Evolutionary conservation across 2,888 invertebrate species (phyloP).

Genomic region (Agriotes lineatus): DNA sequence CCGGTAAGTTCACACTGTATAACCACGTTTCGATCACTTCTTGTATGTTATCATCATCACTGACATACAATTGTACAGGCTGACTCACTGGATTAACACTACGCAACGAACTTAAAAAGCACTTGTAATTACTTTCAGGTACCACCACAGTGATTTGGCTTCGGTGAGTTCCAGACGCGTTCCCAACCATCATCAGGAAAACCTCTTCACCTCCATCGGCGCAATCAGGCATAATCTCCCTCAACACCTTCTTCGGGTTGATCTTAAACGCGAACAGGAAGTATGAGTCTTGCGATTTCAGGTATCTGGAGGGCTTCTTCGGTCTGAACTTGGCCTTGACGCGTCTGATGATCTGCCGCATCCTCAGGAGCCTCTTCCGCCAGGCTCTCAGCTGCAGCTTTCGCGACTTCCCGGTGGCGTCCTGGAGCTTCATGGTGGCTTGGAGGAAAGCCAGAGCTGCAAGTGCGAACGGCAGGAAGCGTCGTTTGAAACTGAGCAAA

Average conservation of each 20-base stretch:
- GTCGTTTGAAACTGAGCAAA: conserved; percentile 46
- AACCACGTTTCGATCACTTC: conserved; percentile 8
- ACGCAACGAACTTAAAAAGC: neutral
- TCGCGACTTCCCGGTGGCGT: neutral
- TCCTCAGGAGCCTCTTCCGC: neutral
- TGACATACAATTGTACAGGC: conserved; percentile 2
- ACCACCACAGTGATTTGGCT: conserved; percentile 7
- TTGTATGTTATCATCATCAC: conserved; percentile 6
- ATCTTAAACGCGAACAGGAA: conserved; percentile 3
- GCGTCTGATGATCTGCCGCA: neutral
- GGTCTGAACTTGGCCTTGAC: neutral
- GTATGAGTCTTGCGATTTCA: neutral
- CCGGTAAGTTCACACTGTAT: neutral
- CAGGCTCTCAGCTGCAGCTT: neutral
- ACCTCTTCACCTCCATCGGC: neutral
- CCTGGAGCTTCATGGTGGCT: neutral
- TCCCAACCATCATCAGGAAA: conserved; percentile 6
- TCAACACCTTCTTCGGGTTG: neutral
- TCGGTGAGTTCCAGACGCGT: conserved; percentile 1
- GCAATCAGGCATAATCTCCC: neutral
- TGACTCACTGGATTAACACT: conserved; percentile 1
- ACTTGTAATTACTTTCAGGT: conserved; percentile 1
- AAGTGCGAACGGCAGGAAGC: conserved; percentile 41
- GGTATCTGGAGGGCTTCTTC: neutral
- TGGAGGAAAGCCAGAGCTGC: neutral